A percentile compares a stretch with the other conserved stretches of the same genome.
These are phyloP conservation scores for Asobara japonica DNA, from an alignment of 1,140 invertebrate genomes.

Conservation along the genomic window DNA sequence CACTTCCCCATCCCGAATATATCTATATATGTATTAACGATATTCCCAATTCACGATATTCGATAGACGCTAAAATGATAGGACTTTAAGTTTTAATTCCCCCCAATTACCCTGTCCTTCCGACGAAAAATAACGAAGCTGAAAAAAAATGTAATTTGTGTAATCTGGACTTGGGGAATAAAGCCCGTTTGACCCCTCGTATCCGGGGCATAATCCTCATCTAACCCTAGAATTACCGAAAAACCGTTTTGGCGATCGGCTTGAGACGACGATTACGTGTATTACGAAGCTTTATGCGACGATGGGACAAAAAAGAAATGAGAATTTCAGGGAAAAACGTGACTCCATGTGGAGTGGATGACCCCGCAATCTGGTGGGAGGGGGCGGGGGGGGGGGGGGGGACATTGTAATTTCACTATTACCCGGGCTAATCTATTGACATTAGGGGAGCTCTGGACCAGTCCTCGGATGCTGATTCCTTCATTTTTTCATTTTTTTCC, in stretches of 20 bases:
- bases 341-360: conserved; percentile 8
- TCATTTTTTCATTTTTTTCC: too few species aligned
- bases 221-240: conserved; percentile 59
- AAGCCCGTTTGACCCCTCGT: conserved; percentile 56
- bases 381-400: too few species aligned
- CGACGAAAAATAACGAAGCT: conserved; percentile 18
- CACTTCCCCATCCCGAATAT: too few species aligned
- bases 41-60: too few species aligned
- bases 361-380: too few species aligned
- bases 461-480: neutral
- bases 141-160: conserved; percentile 54
- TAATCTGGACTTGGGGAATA: conserved; percentile 47
- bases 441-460: conserved; percentile 51
- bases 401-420: conserved; percentile 64
- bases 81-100: neutral
- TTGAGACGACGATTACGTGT: conserved; percentile 28
- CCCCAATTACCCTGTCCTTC: conserved; percentile 9
- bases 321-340: conserved; percentile 26
- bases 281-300: conserved; percentile 26
- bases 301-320: conserved; percentile 17
- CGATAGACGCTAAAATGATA: too few species aligned
- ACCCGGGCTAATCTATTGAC: conserved; percentile 65
- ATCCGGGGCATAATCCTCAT: conserved; percentile 38
- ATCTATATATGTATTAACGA: too few species aligned
- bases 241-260: conserved; percentile 42